Evolutionary conservation across 2,113 vertebrate species (phyloP).

Genomic region (Chrysemys picta): DNA sequence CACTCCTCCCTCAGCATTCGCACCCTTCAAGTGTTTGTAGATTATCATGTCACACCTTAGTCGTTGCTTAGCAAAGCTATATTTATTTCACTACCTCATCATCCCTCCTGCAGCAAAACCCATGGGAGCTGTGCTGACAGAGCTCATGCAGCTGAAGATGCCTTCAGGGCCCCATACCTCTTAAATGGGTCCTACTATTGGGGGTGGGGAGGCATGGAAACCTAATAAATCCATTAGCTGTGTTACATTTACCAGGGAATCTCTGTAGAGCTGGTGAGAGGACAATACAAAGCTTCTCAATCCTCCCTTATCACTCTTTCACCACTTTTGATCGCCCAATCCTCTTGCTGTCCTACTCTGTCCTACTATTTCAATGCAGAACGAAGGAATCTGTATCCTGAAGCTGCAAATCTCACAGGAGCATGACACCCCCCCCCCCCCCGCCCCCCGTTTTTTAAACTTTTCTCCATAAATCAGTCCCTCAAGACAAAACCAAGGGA

Average conservation of each 20-base stretch:
- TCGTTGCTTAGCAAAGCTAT: fast-evolving
- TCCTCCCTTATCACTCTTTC: background rate
- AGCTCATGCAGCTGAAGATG: background rate
- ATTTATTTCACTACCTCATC: background rate
- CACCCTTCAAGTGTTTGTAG: background rate
- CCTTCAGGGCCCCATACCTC: background rate
- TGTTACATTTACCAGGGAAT: background rate
- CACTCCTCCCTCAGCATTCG: background rate
- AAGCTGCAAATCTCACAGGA: background rate
- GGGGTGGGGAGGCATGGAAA: background rate
- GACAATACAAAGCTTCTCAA: background rate
- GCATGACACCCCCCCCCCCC: background rate
- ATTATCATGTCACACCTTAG: background rate
- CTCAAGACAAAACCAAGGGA: conserved; percentile 36
- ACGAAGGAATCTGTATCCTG: background rate
- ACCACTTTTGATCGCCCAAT: background rate
- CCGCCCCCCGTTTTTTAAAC: background rate
- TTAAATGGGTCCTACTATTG: background rate
- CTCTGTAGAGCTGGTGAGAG: background rate
- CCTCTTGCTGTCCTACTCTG: background rate
- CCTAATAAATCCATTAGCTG: background rate
- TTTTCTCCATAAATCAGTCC: background rate
- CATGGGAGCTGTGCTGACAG: background rate
- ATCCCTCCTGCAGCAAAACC: background rate
- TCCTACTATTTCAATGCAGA: fast-evolving